phyloP scores from a whole-genome alignment of 2,113 vertebrate genomes.

The Rhinolophus sinicus region DNA sequence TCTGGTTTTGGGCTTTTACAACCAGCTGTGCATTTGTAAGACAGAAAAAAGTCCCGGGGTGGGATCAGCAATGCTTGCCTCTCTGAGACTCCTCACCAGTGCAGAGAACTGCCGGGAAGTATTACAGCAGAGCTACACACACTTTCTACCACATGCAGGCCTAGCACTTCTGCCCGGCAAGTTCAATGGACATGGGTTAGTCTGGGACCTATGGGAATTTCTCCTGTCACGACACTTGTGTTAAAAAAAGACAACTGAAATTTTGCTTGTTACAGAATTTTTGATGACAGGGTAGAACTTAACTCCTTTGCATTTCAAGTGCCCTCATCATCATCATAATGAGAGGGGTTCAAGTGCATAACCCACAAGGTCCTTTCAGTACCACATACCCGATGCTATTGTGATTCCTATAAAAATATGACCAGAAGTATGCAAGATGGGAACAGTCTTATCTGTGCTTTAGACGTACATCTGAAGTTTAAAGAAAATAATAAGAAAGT shows the following conservation, averaged over 20 bases:
- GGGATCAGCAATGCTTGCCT: not conserved
- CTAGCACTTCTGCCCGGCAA: not conserved
- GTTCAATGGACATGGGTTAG: not conserved
- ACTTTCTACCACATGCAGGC: not conserved
- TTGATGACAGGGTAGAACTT: not conserved
- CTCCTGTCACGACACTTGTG: not conserved
- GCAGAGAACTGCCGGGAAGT: not conserved
- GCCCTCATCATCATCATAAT: not conserved
- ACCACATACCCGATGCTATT: not conserved
- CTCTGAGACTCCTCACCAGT: not conserved
- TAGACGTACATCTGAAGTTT: not conserved
- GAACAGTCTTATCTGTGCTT: not conserved
- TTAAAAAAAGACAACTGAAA: not conserved
- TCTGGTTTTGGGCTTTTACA: not conserved
- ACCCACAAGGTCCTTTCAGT: not conserved
- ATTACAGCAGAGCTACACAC: not conserved
- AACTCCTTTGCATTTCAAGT: not conserved
- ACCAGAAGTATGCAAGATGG: not conserved
- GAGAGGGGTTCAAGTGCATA: not conserved
- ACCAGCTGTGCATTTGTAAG: not conserved
- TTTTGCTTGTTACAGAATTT: not conserved
- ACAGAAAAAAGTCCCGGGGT: not conserved
- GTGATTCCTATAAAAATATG: not conserved
- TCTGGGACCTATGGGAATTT: not conserved
- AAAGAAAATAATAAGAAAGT: slow-evolving; percentile 23